Evolutionary conservation across 2,113 vertebrate species (phyloP).

Genomic region (Eclectus roratus): DNA sequence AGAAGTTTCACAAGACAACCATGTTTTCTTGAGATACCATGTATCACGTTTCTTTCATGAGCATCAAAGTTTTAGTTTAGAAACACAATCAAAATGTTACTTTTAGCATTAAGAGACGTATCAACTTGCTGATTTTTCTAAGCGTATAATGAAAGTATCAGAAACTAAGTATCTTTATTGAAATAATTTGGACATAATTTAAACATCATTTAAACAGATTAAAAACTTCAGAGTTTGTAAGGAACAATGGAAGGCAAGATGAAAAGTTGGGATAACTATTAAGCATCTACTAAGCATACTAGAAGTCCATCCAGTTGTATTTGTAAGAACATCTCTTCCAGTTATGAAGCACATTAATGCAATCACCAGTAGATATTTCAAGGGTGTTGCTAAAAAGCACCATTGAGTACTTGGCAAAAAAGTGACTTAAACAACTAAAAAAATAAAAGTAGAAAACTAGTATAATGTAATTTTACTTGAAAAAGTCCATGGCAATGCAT

Average conservation of each 20-base stretch:
- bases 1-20: background rate
- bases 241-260: background rate
- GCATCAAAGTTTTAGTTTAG: background rate
- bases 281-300: background rate
- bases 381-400: slow-evolving; percentile 11
- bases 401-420: background rate
- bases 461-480: slow-evolving; percentile 33
- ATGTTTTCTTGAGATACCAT: background rate
- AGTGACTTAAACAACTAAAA: background rate
- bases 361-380: background rate
- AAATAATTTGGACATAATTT: background rate
- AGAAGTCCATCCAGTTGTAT: slow-evolving; percentile 7
- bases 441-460: background rate
- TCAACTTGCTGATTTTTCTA: background rate
- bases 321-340: background rate
- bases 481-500: slow-evolving; percentile 28
- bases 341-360: background rate
- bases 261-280: background rate
- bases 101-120: background rate
- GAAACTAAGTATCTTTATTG: background rate
- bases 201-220: background rate
- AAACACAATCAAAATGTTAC: background rate
- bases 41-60: background rate
- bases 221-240: slow-evolving; percentile 30
- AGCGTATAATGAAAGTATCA: background rate